A percentile compares a stretch with the other conserved stretches of the same genome.
Conservation (phyloP, 1,140 invertebrate genomes). For the Arctopsyche grandis region DNA sequence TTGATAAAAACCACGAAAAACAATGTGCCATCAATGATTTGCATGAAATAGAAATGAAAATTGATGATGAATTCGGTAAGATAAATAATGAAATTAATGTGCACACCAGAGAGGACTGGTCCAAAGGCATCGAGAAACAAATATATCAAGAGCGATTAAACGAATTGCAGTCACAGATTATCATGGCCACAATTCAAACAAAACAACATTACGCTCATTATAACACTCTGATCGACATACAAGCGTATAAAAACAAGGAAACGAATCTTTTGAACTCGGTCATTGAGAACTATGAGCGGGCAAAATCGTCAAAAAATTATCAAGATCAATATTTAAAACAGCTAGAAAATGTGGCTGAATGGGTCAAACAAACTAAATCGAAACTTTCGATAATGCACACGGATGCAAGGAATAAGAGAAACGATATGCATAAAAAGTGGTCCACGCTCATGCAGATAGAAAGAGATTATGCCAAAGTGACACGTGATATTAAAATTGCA, state of each 20-base stretch:
- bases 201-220: slow-evolving; percentile 40
- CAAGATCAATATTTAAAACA: slow-evolving; percentile 38
- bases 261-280: slow-evolving; percentile 35
- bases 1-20: background rate
- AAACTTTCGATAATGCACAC: slow-evolving; percentile 13
- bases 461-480: slow-evolving; percentile 40
- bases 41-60: slow-evolving; percentile 24
- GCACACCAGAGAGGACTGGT: slow-evolving; percentile 26
- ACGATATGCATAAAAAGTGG: slow-evolving; percentile 39
- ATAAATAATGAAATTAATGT: slow-evolving; percentile 24
- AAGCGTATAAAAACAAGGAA: slow-evolving; percentile 39
- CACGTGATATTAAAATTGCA: slow-evolving; percentile 34
- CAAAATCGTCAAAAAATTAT: slow-evolving; percentile 31
- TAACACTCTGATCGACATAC: slow-evolving; percentile 35
- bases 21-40: slow-evolving; percentile 7
- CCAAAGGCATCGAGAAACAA: slow-evolving; percentile 20
- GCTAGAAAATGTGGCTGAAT: slow-evolving; percentile 33
- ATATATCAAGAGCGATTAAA: slow-evolving; percentile 23
- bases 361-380: slow-evolving; percentile 32
- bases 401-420: slow-evolving; percentile 25
- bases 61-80: slow-evolving; percentile 19
- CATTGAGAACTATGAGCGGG: slow-evolving; percentile 34
- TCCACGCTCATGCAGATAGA: slow-evolving; percentile 32
- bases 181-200: slow-evolving; percentile 31
- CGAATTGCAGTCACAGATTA: slow-evolving; percentile 36